Percentiles rank a stretch among this genome's conserved stretches.
Conservation (phyloP, 2,113 vertebrate species). For the Pyxicephalus adspersus region DNA sequence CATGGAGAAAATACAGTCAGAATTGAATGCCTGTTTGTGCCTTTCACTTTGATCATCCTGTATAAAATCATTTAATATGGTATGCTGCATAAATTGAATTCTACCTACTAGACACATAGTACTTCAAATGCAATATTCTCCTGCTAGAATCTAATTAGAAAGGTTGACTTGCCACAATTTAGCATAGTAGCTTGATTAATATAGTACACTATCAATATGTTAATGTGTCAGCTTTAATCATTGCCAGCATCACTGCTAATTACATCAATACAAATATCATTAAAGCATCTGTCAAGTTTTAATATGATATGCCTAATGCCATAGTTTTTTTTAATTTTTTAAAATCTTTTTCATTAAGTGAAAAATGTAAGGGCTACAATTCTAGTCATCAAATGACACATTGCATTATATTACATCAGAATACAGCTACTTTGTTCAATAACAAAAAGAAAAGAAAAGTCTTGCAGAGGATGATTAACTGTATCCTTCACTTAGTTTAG, state of each 20-base stretch:
- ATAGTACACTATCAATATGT: constrained; percentile 52
- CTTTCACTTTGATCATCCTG: too few species aligned
- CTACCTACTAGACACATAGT: constrained; percentile 16
- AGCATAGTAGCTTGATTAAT: constrained; percentile 48
- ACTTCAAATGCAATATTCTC: constrained; percentile 22
- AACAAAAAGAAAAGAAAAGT: too few species aligned
- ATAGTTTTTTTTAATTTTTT: constrained; percentile 37
- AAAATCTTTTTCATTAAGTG: constrained; percentile 44
- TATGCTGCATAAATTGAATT: neutral
- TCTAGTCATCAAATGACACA: neutral
- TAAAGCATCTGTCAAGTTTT: constrained; percentile 48
- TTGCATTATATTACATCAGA: neutral
- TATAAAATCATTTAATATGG: too few species aligned
- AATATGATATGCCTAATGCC: constrained; percentile 37
- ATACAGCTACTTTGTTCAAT: too few species aligned
- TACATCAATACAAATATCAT: constrained; percentile 54
- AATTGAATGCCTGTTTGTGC: too few species aligned
- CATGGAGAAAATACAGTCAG: too few species aligned
- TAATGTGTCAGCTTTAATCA: constrained; percentile 54
- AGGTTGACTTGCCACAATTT: constrained; percentile 51
- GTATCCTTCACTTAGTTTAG: neutral
- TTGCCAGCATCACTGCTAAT: constrained; percentile 47
- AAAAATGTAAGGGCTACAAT: constrained; percentile 12
- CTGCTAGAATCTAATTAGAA: constrained; percentile 42
- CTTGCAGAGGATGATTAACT: neutral